Base-by-base conservation (phyloP, 1,140 invertebrate genomes). In the Potamilus streckersoni region DNA sequence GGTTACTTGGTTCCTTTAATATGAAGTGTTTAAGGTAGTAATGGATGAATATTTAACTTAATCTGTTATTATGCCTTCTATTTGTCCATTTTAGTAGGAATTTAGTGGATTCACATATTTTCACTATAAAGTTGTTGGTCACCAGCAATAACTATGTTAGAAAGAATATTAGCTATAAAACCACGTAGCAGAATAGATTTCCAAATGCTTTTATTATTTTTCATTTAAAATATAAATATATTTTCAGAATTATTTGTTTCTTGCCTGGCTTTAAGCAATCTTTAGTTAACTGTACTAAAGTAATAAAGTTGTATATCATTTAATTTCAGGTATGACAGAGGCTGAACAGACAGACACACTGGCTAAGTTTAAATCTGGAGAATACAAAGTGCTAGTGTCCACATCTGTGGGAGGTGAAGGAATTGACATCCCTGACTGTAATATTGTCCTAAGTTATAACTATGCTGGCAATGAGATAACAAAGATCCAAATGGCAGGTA, bases 321-420 rank as follows among this genome's bases (percentile, higher is more conserved):
- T 19, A 23, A 61, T 64, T 74, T 56, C 19, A 84, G 83, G 83
- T 12, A 84, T 83, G 79, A 80, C 82, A 16, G 79, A 82, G 66
- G 49, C 31, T 67, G 69, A 78, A 38, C 83, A 84, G 73, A 76
- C 79, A 20, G 65, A 66, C 15, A 73, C 79, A 15, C 57, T 83
- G 27, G 69, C 75, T 17, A 77, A 78, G 16, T 84, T 84, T 64
- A 64, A 71, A 55, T 49, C 56, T 23, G 83, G 83, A 20, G 38
- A 70, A 16, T 74, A 76, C n/a, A 83, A 79, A 64, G 61, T 84
- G 8, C 55, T 85, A 65, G 79, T 87, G 17, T 82, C 89, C 16
- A 90, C 90, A 38, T 84, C 88, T 38, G 89, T 91, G 38, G 88
- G 86, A n/a, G 88, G 89, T 74, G 89, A 90, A 81, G 89, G 89